Base-by-base conservation (phyloP, 2,113 vertebrate species). In the Pyrgilauda ruficollis region DNA sequence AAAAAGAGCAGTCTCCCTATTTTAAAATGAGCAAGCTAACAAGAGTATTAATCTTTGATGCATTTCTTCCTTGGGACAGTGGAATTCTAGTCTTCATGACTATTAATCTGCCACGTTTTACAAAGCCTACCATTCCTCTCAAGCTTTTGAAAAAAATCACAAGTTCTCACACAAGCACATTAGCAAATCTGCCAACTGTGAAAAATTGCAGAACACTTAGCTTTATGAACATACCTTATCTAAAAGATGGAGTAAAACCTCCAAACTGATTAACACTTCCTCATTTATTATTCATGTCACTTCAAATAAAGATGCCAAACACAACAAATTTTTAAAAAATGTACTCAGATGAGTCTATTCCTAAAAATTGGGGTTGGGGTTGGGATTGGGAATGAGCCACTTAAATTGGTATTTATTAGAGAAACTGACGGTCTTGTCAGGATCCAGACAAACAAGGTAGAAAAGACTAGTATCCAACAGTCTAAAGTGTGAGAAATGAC, bases 101-200 rank as follows among this genome's bases (percentile, higher is more conserved):
- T 82, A 96, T 91, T 87, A 89, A 87, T 88, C 81, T 94, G 61
- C 44, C 83, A 91, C 66, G 87, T 96, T 91, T 85, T 87, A 95
- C 55, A 91, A 93, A 96, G 67, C 78, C 74, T 89, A 85, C 74
- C 26, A 93, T 93, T 85, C 66, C 74, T 89, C 70, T 79, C 87
- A 75, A 86, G 93, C 66, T 84, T 92, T 91, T 75, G 61, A 61
- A 96, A 95, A 94, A 94, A 84, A 92, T 81, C 80, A 82, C 87
- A 91, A 95, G 74, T 89, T 96, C 84, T 94, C 87, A 87, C 76
- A 94, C 56, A 94, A 91, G 37, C 81, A 49, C 84, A 64, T 79
- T 89, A 94, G 81, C 77, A 94, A 97, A 92, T 95, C 93, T 95
- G 93, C 87, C 89, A 87, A 89, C 84, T 96, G 89, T 91, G 87